Evolutionary conservation across 2,113 vertebrate genomes (phyloP).

Genomic region (Psilopogon haemacephalus): DNA sequence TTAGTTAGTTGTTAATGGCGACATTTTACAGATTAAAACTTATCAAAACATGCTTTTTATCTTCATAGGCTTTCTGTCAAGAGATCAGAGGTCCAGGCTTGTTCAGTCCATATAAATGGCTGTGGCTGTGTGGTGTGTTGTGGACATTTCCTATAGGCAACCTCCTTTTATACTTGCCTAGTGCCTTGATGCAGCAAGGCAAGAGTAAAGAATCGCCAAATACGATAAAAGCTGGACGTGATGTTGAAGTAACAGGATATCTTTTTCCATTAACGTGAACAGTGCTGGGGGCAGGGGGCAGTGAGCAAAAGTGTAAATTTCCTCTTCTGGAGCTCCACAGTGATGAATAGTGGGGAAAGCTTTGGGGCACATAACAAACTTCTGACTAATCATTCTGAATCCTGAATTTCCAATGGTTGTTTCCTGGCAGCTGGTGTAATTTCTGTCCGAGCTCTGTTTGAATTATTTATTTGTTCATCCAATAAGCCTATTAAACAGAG

Average conservation of each 20-base stretch:
- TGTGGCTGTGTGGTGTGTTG: neutral
- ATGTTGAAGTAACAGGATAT: neutral
- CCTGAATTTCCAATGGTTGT: neutral
- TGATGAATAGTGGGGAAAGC: neutral
- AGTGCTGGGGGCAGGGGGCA: neutral
- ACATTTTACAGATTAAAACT: neutral
- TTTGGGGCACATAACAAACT: neutral
- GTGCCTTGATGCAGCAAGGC: rapidly evolving
- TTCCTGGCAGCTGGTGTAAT: conserved; percentile 29
- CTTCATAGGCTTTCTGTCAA: neutral
- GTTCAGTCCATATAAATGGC: neutral
- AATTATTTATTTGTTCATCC: conserved; percentile 64
- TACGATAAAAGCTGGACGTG: neutral
- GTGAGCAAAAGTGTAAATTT: neutral
- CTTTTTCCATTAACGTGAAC: neutral
- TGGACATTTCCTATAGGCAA: neutral
- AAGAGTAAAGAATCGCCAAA: neutral
- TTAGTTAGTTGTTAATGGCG: neutral
- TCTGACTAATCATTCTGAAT: neutral
- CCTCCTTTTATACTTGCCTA: neutral
- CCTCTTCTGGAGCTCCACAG: neutral
- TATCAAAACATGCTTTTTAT: neutral
- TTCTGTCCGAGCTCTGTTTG: neutral
- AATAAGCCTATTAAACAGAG: conserved; percentile 40
- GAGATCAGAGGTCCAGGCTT: neutral